Evolutionary conservation across 2,888 invertebrate species (phyloP).

Genomic region (Spilarctia lutea): DNA sequence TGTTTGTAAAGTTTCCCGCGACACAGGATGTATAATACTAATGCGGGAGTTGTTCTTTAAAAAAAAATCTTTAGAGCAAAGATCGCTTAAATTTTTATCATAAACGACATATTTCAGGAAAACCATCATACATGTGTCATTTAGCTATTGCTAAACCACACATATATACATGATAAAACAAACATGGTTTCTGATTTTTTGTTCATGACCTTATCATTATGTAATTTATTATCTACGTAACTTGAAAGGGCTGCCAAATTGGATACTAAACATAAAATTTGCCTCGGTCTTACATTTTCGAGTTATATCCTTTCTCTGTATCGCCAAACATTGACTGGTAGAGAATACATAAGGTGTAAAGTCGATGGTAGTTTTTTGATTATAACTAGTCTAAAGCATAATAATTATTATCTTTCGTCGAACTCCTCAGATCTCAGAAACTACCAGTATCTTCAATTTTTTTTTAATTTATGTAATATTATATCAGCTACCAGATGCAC

Average conservation of each 20-base stretch:
- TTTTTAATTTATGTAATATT: not conserved
- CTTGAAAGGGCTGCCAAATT: not conserved
- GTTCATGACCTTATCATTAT: not conserved
- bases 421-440: not conserved
- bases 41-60: too few species aligned
- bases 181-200: not conserved
- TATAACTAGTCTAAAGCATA: not conserved
- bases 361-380: not conserved
- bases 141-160: not conserved
- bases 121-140: not conserved
- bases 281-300: too few species aligned
- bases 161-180: not conserved
- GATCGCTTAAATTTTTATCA: too few species aligned
- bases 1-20: too few species aligned
- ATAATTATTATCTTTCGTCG: not conserved
- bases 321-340: too few species aligned
- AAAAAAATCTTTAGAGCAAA: not conserved
- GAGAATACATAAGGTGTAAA: too few species aligned
- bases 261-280: not conserved
- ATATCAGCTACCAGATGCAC: not conserved
- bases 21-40: too few species aligned
- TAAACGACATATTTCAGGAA: not conserved
- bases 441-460: not conserved
- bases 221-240: not conserved
- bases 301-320: too few species aligned